Conservation (phyloP, 2,113 vertebrate genomes). For the Lathamus discolor region DNA sequence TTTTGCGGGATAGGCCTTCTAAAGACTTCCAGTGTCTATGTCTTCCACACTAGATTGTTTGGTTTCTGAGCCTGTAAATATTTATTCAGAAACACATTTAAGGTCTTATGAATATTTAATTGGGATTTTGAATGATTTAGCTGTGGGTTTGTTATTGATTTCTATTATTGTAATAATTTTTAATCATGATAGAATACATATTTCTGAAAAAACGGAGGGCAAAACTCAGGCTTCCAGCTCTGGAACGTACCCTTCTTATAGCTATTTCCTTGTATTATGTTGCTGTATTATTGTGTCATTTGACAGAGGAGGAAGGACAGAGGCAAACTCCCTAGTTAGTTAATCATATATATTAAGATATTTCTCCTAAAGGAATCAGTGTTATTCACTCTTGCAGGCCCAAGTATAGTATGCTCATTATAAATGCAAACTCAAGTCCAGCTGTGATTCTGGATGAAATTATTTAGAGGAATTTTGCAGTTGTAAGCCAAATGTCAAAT, state of each 20-base stretch:
- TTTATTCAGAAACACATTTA: not conserved
- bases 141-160: not conserved
- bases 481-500: not conserved
- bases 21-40: not conserved
- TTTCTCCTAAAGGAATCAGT: not conserved
- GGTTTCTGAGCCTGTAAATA: not conserved
- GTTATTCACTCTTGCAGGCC: not conserved
- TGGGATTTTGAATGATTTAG: not conserved
- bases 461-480: not conserved
- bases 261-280: not conserved
- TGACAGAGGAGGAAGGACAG: not conserved
- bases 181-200: not conserved
- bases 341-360: not conserved
- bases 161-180: not conserved
- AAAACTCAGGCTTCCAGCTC: not conserved
- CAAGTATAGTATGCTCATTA: not conserved
- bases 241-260: fast-evolving
- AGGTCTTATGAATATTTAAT: not conserved
- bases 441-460: not conserved
- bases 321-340: not conserved
- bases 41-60: not conserved
- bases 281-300: not conserved
- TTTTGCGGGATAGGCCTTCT: not conserved
- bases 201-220: not conserved
- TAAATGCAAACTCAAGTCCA: not conserved